These are phyloP conservation scores for Talpa occidentalis DNA, from an alignment of 2,113 vertebrate genomes.

Conservation along the genomic window DNA sequence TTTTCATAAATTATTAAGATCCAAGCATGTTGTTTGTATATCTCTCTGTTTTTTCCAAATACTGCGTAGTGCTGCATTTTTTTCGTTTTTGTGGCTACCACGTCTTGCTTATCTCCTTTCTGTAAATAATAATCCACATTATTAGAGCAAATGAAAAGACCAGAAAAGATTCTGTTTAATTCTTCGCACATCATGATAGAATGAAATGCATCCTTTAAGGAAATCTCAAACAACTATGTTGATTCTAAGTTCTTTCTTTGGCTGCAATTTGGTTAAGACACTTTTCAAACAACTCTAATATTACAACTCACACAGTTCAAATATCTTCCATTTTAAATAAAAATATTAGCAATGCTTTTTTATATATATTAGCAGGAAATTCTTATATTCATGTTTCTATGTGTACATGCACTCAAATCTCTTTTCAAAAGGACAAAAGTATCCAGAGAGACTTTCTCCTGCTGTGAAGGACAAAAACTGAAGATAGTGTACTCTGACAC, in stretches of 20 bases:
- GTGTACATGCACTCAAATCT: slow-evolving; percentile 24
- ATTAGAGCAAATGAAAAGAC: not conserved
- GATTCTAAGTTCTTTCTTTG: not conserved
- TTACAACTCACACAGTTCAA: no score
- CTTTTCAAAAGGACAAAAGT: slow-evolving; percentile 79
- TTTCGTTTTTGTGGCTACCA: not conserved
- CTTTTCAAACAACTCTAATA: slow-evolving; percentile 26
- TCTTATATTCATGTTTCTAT: not conserved
- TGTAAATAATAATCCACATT: not conserved
- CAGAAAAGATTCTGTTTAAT: not conserved
- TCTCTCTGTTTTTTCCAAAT: not conserved
- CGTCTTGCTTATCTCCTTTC: not conserved
- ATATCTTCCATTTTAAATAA: not conserved
- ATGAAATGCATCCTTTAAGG: not conserved
- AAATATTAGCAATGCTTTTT: slow-evolving; percentile 7
- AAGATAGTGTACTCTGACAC: slow-evolving; percentile 78
- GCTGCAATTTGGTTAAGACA: slow-evolving; percentile 15
- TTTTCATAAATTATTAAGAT: not conserved
- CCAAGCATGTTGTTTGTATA: accelerated
- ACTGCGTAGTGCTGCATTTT: not conserved
- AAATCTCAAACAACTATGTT: not conserved
- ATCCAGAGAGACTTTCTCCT: slow-evolving; percentile 68
- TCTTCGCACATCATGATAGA: not conserved
- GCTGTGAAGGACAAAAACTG: slow-evolving; percentile 86
- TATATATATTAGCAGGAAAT: not conserved